These are phyloP conservation scores for Nomia melanderi DNA, from an alignment of 1,140 invertebrate genomes.

Conservation along the genomic window DNA sequence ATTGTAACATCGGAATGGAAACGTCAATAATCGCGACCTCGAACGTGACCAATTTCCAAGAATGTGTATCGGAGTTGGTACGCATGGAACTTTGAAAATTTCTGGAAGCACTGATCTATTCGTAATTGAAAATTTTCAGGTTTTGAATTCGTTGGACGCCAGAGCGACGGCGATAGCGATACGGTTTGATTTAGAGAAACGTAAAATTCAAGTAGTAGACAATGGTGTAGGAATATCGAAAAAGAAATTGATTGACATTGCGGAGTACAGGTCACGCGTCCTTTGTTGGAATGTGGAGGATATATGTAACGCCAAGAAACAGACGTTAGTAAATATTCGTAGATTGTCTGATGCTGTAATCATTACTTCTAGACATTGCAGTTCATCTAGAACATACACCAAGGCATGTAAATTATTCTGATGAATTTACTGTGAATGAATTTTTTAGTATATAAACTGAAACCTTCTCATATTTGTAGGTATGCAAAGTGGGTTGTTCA, in stretches of 20 bases:
- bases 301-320: background rate
- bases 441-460: background rate
- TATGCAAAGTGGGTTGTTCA: constrained; percentile 37
- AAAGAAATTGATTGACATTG: constrained; percentile 51
- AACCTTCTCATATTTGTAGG: constrained; percentile 23
- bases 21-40: background rate
- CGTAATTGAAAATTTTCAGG: constrained; percentile 16
- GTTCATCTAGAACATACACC: constrained; percentile 60
- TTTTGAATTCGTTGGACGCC: constrained; percentile 65
- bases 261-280: constrained; percentile 24
- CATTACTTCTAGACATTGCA: constrained; percentile 61
- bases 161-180: constrained; percentile 67
- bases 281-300: background rate
- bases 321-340: constrained; percentile 46
- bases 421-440: background rate
- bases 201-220: constrained; percentile 72
- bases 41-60: constrained; percentile 40
- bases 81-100: background rate
- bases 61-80: constrained; percentile 68
- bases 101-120: background rate
- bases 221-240: constrained; percentile 70
- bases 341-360: constrained; percentile 54
- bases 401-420: constrained; percentile 50
- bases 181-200: constrained; percentile 56
- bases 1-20: background rate